Evolutionary conservation across 2,888 invertebrate species (phyloP).

Genomic region (Machimus atricapillus): DNA sequence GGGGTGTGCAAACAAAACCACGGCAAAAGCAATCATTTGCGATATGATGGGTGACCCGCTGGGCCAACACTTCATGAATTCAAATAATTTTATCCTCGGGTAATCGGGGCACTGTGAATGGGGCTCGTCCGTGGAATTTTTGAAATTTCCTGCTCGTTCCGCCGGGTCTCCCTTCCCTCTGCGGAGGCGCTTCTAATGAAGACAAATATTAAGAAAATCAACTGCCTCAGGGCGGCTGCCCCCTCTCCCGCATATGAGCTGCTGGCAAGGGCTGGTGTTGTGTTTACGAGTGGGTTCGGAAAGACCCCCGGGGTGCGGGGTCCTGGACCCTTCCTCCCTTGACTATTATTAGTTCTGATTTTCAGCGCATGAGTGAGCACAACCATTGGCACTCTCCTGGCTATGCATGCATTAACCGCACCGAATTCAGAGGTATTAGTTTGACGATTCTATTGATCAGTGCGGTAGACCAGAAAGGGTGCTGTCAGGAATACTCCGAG

Average conservation of each 20-base stretch:
- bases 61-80: neutral
- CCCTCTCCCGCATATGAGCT: neutral
- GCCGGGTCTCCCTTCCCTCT: neutral
- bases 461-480: constrained; percentile 14
- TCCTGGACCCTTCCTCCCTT: neutral
- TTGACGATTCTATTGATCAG: constrained; percentile 25
- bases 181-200: constrained; percentile 17
- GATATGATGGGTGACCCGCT: neutral
- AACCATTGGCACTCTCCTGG: neutral
- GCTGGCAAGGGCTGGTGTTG: neutral
- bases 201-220: constrained; percentile 34
- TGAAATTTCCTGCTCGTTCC: neutral
- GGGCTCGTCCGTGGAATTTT: neutral
- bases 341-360: constrained; percentile 36
- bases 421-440: neutral
- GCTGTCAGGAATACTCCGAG: neutral
- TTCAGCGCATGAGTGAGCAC: constrained; percentile 37
- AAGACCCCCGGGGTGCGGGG: neutral
- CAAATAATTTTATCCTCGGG: neutral
- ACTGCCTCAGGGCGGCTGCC: neutral
- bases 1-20: constrained; percentile 19
- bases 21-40: constrained; percentile 15
- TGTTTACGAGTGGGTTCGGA: neutral
- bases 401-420: constrained; percentile 26
- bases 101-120: neutral